Percentiles rank a stretch among this genome's conserved stretches.
Evolutionary conservation across 2,888 invertebrate genomes (phyloP).

Genomic region (Acronicta leporina): DNA sequence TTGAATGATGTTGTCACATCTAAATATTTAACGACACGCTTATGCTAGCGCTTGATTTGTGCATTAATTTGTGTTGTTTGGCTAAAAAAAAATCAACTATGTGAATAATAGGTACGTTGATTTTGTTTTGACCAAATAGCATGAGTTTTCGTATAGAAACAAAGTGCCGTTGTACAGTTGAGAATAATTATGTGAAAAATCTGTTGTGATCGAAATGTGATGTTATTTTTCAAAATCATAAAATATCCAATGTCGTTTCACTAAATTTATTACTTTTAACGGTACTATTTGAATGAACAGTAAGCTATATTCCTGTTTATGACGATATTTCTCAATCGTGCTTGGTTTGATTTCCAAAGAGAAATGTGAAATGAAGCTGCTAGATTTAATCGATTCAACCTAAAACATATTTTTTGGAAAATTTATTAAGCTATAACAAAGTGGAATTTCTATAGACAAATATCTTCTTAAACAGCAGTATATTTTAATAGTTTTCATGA

Average conservation of each 20-base stretch:
- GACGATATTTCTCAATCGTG: not conserved
- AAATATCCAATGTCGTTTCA: conserved; percentile 13
- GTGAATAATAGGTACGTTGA: no score
- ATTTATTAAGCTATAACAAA: conserved; percentile 17
- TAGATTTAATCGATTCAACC: conserved; percentile 2
- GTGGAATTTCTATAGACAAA: conserved; percentile 16
- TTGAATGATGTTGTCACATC: not conserved
- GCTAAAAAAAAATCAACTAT: no score
- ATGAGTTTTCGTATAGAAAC: no score
- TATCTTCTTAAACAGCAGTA: conserved; percentile 6
- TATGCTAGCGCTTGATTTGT: no score
- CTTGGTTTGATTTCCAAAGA: conserved; percentile 9
- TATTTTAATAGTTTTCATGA: not conserved
- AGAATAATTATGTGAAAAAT: no score
- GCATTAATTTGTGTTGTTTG: no score
- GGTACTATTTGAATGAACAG: conserved; percentile 4
- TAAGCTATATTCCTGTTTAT: not conserved
- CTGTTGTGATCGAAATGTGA: no score
- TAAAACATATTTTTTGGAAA: conserved; percentile 18
- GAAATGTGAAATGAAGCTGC: conserved; percentile 15
- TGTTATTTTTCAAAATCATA: not conserved
- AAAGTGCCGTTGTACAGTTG: no score
- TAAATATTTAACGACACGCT: no score
- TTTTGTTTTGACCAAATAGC: no score
- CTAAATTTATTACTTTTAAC: conserved; percentile 1